Percentiles rank a stretch among this genome's conserved stretches.
Conservation (phyloP, 2,797 vertebrate species). For the Microctenopoma lineatum region DNA sequence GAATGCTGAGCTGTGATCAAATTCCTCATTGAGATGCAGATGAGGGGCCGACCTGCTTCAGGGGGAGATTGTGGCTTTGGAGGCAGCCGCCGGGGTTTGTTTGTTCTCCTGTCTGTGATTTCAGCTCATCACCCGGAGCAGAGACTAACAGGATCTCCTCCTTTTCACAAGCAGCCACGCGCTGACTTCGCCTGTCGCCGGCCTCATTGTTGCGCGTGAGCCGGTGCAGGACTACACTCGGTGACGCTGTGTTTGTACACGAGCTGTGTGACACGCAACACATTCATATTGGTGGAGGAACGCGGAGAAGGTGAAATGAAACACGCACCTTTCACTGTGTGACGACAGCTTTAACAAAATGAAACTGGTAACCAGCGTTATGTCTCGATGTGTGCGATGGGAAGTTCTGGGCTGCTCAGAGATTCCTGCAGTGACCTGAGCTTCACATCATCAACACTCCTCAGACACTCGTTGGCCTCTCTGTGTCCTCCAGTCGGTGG, state of each 20-base stretch:
- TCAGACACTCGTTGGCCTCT: too few species aligned
- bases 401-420: too few species aligned
- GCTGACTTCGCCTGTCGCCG: constrained; percentile 24
- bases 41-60: constrained; percentile 42
- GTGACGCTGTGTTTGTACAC: neutral
- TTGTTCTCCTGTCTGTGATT: constrained; percentile 43
- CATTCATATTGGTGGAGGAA: neutral
- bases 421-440: too few species aligned
- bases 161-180: constrained; percentile 42
- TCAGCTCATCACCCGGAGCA: constrained; percentile 32
- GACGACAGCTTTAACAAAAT: too few species aligned
- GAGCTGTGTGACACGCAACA: constrained; percentile 7
- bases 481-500: too few species aligned
- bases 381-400: too few species aligned
- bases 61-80: constrained; percentile 42
- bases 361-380: too few species aligned
- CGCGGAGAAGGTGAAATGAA: neutral
- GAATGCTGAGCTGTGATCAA: constrained; percentile 57
- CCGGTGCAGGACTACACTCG: constrained; percentile 9
- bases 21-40: constrained; percentile 70
- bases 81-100: constrained; percentile 27
- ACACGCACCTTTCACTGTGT: neutral
- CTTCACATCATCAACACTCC: too few species aligned
- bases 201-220: constrained; percentile 34
- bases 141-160: constrained; percentile 44